Percentiles rank a stretch among this genome's conserved stretches.
Conservation (phyloP, 2,113 vertebrate species). For the Crotalus viridis region DNA sequence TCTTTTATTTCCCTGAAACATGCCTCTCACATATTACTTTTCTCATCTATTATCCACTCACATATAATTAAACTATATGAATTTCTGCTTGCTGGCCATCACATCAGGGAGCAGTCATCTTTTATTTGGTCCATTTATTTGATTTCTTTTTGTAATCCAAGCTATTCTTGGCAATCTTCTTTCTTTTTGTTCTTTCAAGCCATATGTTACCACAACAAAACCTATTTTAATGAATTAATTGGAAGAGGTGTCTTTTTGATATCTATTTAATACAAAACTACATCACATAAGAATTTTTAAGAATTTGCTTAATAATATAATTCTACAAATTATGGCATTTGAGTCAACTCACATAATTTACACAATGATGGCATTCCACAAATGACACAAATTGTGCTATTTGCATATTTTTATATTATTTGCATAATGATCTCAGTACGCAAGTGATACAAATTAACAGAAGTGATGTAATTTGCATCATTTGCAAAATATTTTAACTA, state of each 20-base stretch:
- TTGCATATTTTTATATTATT: neutral
- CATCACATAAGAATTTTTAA: neutral
- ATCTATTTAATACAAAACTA: neutral
- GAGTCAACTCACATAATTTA: neutral
- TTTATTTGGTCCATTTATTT: neutral
- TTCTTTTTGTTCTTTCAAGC: neutral
- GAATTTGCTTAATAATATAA: neutral
- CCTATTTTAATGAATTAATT: neutral
- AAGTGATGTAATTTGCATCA: neutral
- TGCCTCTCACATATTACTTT: neutral
- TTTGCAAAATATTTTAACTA: neutral
- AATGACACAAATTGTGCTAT: neutral
- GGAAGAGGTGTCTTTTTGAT: neutral
- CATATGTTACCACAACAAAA: neutral
- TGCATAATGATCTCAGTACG: neutral
- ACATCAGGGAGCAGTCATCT: neutral
- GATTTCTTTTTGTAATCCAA: neutral
- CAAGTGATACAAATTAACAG: neutral
- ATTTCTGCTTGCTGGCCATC: neutral
- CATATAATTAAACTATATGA: neutral
- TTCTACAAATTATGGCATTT: neutral
- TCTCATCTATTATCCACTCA: neutral
- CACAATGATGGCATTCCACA: neutral
- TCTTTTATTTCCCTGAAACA: neutral
- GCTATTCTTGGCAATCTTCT: neutral